Conservation (phyloP, 2,888 invertebrate species). For the Lapara coniferarum region DNA sequence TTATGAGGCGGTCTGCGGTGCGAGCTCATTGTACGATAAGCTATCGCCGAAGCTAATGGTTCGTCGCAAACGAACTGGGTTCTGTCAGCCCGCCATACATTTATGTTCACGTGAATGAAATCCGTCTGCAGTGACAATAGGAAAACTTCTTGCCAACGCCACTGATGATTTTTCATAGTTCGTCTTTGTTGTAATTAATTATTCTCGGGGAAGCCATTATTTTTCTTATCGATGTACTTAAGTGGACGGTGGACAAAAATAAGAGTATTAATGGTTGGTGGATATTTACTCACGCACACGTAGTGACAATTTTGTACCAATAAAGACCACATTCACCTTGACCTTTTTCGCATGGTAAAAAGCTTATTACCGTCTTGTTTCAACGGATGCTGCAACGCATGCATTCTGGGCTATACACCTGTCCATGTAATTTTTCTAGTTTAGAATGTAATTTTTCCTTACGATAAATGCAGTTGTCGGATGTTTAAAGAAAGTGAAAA, state of each 20-base stretch:
- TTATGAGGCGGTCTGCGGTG: slow-evolving; percentile 46
- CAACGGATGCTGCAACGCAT: no score
- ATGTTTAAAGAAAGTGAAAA: not conserved
- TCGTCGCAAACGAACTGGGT: slow-evolving; percentile 50
- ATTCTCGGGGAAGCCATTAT: slow-evolving; percentile 11
- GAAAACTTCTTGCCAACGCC: slow-evolving; percentile 5
- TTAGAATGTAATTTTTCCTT: slow-evolving; percentile 7
- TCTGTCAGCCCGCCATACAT: slow-evolving; percentile 46
- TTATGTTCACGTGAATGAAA: slow-evolving; percentile 26
- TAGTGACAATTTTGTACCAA: no score
- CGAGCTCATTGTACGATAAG: slow-evolving; percentile 46
- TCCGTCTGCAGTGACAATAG: slow-evolving; percentile 8
- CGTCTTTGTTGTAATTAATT: slow-evolving; percentile 21
- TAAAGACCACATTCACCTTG: no score
- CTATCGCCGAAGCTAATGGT: slow-evolving; percentile 51
- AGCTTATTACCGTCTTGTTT: no score
- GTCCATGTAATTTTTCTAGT: no score
- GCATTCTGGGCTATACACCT: no score
- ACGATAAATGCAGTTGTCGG: not conserved
- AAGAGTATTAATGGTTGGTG: not conserved
- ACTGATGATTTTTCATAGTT: slow-evolving; percentile 1
- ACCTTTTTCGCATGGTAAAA: no score
- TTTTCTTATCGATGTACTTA: slow-evolving; percentile 1
- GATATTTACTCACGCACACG: not conserved
- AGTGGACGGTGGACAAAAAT: not conserved